phyloP scores from a whole-genome alignment of 2,113 vertebrate species.

The Cairina moschata region DNA sequence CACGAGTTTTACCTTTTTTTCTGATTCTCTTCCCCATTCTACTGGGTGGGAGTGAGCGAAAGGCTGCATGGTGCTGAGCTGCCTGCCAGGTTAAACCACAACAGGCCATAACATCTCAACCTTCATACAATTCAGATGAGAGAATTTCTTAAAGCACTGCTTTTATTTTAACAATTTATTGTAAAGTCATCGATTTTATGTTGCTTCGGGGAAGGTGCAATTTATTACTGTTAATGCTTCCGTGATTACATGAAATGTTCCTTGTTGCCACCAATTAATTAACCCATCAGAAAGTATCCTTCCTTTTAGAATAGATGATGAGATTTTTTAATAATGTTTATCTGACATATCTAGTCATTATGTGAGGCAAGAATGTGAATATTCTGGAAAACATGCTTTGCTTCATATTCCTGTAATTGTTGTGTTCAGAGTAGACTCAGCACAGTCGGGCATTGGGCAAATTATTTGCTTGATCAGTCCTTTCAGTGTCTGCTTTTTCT shows the following conservation, averaged over 20 bases:
- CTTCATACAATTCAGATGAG: background rate
- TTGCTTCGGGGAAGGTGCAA: background rate
- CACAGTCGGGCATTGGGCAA: background rate
- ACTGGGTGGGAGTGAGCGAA: too few species aligned
- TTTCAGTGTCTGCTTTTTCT: background rate
- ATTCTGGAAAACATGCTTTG: background rate
- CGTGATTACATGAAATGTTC: background rate
- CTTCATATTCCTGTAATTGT: background rate
- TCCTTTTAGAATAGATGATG: background rate
- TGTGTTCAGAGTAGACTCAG: background rate
- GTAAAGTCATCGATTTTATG: constrained; percentile 33
- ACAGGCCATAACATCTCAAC: background rate
- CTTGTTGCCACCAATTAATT: constrained; percentile 29
- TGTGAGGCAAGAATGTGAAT: background rate
- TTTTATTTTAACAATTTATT: background rate
- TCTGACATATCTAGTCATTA: background rate
- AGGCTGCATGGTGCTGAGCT: background rate
- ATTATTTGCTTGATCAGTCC: background rate
- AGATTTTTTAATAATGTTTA: background rate
- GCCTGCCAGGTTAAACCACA: background rate
- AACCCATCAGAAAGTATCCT: background rate
- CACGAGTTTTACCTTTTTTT: background rate
- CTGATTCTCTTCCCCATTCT: background rate
- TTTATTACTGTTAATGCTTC: constrained; percentile 32
- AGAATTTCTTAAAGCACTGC: background rate